Evolutionary conservation across 2,113 vertebrate species (phyloP).

Genomic region (Bambusicola thoracicus): DNA sequence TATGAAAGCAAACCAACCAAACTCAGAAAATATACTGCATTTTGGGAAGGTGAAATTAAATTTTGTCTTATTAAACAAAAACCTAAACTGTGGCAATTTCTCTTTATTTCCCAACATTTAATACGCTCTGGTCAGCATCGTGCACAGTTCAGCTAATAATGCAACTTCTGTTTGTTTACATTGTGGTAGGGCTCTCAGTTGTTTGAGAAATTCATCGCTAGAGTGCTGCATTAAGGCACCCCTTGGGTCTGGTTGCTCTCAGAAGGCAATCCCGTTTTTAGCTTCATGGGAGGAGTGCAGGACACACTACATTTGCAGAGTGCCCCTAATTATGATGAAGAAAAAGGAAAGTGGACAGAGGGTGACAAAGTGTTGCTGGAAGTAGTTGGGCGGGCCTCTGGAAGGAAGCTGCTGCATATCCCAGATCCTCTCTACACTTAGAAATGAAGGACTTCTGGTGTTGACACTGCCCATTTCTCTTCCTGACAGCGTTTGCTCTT

Average conservation of each 20-base stretch:
- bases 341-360: neutral
- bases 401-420: neutral
- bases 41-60: neutral
- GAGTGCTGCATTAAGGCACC: neutral
- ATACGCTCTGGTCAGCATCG: neutral
- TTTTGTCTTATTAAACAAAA: conserved; percentile 1
- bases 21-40: neutral
- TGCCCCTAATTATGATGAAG: neutral
- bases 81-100: neutral
- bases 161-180: neutral
- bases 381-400: neutral
- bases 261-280: neutral
- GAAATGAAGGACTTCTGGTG: neutral
- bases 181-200: neutral
- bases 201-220: neutral
- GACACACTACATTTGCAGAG: neutral
- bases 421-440: accelerated
- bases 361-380: neutral
- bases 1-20: neutral
- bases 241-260: neutral
- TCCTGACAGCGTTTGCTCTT: neutral
- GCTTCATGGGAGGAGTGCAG: neutral
- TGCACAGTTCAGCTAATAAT: neutral
- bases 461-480: neutral
- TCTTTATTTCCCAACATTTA: neutral